A percentile compares a stretch with the other conserved stretches of the same genome.
Conservation (phyloP, 2,888 invertebrate species). For the Parelbella ahira region DNA sequence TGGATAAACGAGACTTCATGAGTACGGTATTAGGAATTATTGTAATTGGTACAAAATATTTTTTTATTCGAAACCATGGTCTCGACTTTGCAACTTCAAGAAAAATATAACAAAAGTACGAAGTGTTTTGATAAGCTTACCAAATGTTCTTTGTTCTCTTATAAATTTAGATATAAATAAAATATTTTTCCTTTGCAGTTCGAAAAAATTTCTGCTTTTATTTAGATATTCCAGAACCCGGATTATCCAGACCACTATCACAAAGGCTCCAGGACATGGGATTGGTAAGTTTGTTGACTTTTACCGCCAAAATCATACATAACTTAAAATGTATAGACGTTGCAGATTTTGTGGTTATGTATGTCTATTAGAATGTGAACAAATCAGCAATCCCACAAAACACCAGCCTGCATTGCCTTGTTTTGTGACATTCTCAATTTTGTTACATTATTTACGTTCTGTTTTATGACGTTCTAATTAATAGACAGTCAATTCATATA, state of each 20-base stretch:
- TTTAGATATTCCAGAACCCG: constrained; percentile 87
- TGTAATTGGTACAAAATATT: constrained; percentile 27
- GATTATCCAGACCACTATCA: constrained; percentile 83
- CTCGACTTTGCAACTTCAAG: constrained; percentile 68
- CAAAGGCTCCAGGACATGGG: constrained; percentile 86
- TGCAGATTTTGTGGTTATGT: constrained; percentile 46
- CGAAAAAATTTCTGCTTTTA: constrained; percentile 86
- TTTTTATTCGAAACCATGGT: constrained; percentile 51
- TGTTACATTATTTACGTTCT: constrained; percentile 48
- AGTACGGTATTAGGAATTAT: constrained; percentile 6
- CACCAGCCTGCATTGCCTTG: no score
- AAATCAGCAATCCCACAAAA: no score
- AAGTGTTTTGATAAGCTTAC: constrained; percentile 23
- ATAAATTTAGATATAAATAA: constrained; percentile 35
- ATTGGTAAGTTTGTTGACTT: constrained; percentile 79
- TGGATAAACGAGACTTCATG: neutral
- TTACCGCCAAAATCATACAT: constrained; percentile 53
- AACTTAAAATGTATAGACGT: constrained; percentile 29
- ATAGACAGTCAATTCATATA: no score
- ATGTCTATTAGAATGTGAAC: constrained; percentile 37
- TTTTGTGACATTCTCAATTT: constrained; percentile 37
- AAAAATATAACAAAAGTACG: constrained; percentile 72
- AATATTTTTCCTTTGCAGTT: constrained; percentile 54
- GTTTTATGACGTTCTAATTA: constrained; percentile 31
- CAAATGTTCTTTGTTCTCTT: constrained; percentile 27